Percentiles rank a stretch among this genome's conserved stretches.
Conservation (phyloP, 2,113 vertebrate genomes). For the Ammodramus savannarum region DNA sequence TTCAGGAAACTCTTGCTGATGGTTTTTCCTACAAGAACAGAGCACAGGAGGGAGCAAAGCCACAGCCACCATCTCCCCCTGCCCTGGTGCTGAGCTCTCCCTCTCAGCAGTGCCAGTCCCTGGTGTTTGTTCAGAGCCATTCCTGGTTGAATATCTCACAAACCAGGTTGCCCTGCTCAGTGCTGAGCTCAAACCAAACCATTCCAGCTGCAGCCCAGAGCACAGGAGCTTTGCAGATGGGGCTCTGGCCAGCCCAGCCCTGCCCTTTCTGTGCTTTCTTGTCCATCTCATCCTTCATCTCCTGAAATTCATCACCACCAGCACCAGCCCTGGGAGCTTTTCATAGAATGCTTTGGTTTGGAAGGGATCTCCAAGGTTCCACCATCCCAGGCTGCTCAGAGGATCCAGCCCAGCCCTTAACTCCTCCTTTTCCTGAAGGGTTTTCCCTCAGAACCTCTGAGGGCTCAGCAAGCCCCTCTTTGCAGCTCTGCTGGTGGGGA, state of each 20-base stretch:
- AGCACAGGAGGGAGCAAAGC: background rate
- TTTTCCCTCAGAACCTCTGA: background rate
- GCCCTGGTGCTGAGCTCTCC: background rate
- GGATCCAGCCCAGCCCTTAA: fast-evolving
- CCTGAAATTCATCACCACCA: background rate
- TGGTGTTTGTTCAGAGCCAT: background rate
- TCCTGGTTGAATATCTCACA: fast-evolving
- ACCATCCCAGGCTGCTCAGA: background rate
- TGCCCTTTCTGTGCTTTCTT: background rate
- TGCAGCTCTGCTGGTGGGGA: background rate
- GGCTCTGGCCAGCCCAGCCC: background rate
- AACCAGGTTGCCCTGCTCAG: background rate
- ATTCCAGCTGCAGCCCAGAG: background rate
- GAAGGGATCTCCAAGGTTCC: background rate
- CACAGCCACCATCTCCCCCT: background rate
- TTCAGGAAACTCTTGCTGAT: background rate
- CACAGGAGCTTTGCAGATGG: background rate
- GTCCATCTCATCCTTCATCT: background rate
- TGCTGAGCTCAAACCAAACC: background rate
- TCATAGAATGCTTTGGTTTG: background rate
- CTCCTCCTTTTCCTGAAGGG: background rate
- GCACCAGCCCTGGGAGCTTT: background rate
- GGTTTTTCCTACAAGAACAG: background rate
- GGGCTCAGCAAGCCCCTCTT: background rate
- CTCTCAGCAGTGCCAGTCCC: background rate